phyloP scores from a whole-genome alignment of 2,797 vertebrate genomes.

The Anguilla anguilla region DNA sequence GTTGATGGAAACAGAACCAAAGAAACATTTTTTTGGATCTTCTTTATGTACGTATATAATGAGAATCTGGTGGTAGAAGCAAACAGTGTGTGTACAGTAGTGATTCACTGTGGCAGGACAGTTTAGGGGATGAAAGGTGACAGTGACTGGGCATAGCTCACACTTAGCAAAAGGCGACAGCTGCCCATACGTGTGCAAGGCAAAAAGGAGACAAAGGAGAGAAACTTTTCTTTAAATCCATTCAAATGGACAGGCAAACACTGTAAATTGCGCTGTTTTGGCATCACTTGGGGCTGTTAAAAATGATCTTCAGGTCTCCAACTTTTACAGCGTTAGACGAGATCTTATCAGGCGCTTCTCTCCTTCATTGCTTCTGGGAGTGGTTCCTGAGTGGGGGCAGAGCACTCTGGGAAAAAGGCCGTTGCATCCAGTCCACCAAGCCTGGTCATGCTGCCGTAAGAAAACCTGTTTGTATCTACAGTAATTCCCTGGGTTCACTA shows the following conservation, averaged over 20 bases:
- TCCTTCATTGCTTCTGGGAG: not conserved
- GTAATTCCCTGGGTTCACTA: not conserved
- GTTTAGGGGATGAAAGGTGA: not conserved
- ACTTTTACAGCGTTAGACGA: not conserved
- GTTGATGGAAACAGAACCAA: too few relatives aligned
- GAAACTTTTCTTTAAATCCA: not conserved
- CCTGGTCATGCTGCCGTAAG: not conserved
- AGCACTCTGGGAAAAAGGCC: not conserved
- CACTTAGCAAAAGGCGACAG: not conserved
- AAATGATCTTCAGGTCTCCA: not conserved
- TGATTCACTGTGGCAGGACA: not conserved
- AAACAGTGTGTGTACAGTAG: not conserved
- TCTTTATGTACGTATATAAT: too few relatives aligned
- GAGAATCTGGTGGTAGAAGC: not conserved
- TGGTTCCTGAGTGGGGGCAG: not conserved
- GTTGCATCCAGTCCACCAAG: not conserved
- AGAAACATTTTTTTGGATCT: too few relatives aligned
- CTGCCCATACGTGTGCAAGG: not conserved
- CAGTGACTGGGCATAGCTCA: not conserved
- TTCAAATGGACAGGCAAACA: not conserved
- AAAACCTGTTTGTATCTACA: not conserved
- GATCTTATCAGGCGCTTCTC: not conserved
- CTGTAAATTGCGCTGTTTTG: not conserved
- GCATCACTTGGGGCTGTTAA: not conserved
- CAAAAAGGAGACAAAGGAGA: not conserved